Percentiles rank a stretch among this genome's conserved stretches.
Evolutionary conservation across 2,113 vertebrate genomes (phyloP).

Genomic region (Shinisaurus crocodilurus): DNA sequence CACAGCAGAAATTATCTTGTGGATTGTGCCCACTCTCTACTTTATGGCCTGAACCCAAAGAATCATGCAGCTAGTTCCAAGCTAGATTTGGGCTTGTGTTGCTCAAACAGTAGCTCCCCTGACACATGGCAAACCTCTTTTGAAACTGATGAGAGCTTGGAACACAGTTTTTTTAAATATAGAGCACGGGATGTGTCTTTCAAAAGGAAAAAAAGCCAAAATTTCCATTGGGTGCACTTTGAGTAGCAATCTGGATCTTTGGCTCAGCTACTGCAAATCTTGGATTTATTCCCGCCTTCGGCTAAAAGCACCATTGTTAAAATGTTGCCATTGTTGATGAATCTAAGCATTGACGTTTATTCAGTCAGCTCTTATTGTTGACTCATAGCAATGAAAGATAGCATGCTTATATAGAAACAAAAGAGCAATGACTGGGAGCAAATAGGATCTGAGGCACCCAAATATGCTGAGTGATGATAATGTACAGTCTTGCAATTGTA

Average conservation of each 20-base stretch:
- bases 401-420: slow-evolving; percentile 60
- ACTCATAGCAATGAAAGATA: slow-evolving; percentile 48
- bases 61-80: background rate
- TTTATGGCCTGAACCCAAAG: background rate
- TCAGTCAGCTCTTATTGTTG: slow-evolving; percentile 41
- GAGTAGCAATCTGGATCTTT: slow-evolving; percentile 31
- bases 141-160: background rate
- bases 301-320: slow-evolving; percentile 26
- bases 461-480: slow-evolving; percentile 37
- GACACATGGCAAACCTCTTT: background rate
- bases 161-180: background rate
- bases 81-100: background rate
- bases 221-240: background rate
- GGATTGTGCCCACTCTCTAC: background rate
- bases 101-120: background rate
- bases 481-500: slow-evolving; percentile 49
- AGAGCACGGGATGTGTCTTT: background rate
- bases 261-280: slow-evolving; percentile 36
- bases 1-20: background rate
- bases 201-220: background rate
- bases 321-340: slow-evolving; percentile 29
- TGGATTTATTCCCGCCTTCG: slow-evolving; percentile 34
- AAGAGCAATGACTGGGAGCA: slow-evolving; percentile 30
- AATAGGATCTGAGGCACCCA: background rate
- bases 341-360: slow-evolving; percentile 51